Evolutionary conservation across 2,113 vertebrate species (phyloP), one percentile per base, ranked within the genome.

Genomic region (Rhea pennata): DNA sequence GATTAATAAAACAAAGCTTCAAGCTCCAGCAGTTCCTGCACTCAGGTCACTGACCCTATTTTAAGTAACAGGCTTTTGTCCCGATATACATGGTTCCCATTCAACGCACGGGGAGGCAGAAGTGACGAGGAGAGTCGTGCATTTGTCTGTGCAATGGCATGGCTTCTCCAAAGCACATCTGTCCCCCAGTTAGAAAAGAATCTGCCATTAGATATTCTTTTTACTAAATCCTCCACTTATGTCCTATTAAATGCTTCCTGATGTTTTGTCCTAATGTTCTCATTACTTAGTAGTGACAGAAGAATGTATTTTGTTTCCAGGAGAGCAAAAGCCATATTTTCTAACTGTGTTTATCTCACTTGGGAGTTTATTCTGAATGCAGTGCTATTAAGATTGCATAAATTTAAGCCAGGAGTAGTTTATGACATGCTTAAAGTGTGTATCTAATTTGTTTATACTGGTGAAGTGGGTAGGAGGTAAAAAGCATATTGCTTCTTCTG

Each of bases 1-100:
- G 94, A 92, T 96, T 96, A 96, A 92, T 95, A 91, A 97, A 97
- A 94, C 95, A 97, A 96, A 95, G 69, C 77, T 88, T 80, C 64
- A 81, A 88, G 95, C 67, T 86, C 48, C 40, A 78, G 46, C 5
- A 21, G 75, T 69, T 94, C 84, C 80, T 40, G 51, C n/a, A 92
- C 86, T 90, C 75, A 88, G 94, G 87, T 88, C 78, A 82, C 73
- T 81, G 54, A 92, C 95, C 69, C 42, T 33, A 16, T 91, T 92
- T 98, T 97, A 94, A 87, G 61, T 85, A 97, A 93, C 20, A 53
- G 22, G 33, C 33, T 92, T 95, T 80, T 70, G 62, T 69, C 78
- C 71, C 75, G 2, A 6, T 85, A 6, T 85, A 51, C 4, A 1
- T 82, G 67, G 20, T 80, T 94, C 31, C 62, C 1, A 2, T 54